Evolutionary conservation across 37 sponge, comb jelly and placozoan species (phyloP).

Genomic region (Chondrosia reniformis): DNA sequence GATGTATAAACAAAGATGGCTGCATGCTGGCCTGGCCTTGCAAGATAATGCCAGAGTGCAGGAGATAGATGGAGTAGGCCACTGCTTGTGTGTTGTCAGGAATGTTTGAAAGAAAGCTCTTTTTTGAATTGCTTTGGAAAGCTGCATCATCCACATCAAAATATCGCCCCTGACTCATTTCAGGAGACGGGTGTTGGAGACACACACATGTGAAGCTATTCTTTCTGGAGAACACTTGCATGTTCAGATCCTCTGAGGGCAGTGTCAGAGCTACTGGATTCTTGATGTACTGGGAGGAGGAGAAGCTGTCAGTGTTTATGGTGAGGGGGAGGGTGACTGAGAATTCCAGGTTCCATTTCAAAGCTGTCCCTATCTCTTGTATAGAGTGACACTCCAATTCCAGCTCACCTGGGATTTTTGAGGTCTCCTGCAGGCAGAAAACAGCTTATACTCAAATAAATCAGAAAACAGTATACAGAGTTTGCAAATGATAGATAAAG

Average conservation of each 20-base stretch:
- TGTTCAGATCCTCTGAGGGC: conserved; percentile 14
- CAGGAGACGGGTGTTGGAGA: conserved; percentile 13
- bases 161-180: no score
- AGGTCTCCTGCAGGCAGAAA: not conserved
- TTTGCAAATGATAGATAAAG: no score
- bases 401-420: not conserved
- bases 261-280: conserved; percentile 7
- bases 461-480: no score
- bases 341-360: not conserved
- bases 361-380: no score
- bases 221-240: not conserved
- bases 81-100: not conserved
- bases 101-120: conserved; percentile 1
- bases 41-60: not conserved
- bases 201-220: conserved; percentile 2
- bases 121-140: not conserved
- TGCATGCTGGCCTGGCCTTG: conserved; percentile 13
- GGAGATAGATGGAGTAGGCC: not conserved
- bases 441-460: no score
- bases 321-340: conserved; percentile 2
- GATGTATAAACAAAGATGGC: not conserved
- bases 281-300: conserved; percentile 1
- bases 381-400: not conserved
- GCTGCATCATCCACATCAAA: no score
- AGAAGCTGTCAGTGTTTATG: conserved; percentile 6